phyloP scores from a whole-genome alignment of 2,797 vertebrate genomes.

The Nothura maculosa region DNA sequence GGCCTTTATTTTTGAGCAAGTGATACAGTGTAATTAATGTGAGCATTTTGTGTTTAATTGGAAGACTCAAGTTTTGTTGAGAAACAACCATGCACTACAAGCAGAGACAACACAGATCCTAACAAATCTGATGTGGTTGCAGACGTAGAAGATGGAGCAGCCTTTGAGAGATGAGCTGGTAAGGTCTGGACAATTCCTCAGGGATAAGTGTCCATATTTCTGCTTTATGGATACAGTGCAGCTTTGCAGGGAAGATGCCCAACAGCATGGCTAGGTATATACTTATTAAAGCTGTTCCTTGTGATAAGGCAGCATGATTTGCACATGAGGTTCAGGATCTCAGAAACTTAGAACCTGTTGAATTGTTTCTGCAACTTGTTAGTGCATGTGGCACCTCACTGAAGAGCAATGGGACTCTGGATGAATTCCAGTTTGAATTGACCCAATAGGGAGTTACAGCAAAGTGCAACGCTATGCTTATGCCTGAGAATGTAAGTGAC shows the following conservation, averaged over 20 bases:
- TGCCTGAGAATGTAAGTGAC: not conserved
- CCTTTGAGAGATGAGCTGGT: not conserved
- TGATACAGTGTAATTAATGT: no score
- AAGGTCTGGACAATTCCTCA: not conserved
- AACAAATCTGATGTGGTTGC: no score
- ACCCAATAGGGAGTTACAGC: not conserved
- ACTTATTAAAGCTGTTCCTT: not conserved
- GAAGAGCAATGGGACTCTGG: not conserved
- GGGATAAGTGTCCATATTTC: not conserved
- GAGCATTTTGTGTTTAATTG: no score
- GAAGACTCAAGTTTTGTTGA: not conserved
- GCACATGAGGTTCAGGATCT: not conserved
- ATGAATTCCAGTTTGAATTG: rapidly evolving
- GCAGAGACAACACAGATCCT: not conserved
- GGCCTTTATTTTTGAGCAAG: rapidly evolving
- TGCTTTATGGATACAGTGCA: not conserved
- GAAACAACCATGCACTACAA: not conserved
- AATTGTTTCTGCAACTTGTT: not conserved
- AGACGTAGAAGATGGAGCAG: not conserved
- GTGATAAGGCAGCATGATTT: no score
- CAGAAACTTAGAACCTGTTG: not conserved
- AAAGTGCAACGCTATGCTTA: not conserved
- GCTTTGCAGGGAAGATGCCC: not conserved
- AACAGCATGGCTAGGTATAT: not conserved
- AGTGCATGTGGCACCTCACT: not conserved